A percentile compares a stretch with the other conserved stretches of the same genome.
These are phyloP conservation scores for Parazoanthus swiftii DNA, from an alignment of 92 coral and sea anemone genomes.

Conservation along the genomic window DNA sequence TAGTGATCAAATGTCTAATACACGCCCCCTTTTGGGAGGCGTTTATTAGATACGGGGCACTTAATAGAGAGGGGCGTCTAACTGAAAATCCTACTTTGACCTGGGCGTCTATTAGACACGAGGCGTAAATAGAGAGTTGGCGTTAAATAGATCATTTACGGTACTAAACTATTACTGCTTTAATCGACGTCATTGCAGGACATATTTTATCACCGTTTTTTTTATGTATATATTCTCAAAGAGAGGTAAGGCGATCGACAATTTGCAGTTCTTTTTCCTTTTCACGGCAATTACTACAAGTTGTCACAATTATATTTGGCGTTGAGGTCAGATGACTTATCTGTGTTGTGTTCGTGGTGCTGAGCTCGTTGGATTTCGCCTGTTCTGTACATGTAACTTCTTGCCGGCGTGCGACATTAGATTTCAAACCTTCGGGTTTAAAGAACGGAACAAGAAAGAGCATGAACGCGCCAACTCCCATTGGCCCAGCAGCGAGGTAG, in stretches of 20 bases:
- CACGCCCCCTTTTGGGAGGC: too few relatives aligned
- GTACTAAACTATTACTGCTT: too few relatives aligned
- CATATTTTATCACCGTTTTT: too few relatives aligned
- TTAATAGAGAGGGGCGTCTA: too few relatives aligned
- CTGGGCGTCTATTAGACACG: too few relatives aligned
- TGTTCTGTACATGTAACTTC: slow-evolving; percentile 17
- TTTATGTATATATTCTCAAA: neutral
- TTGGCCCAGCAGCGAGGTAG: slow-evolving; percentile 83
- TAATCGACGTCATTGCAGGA: too few relatives aligned
- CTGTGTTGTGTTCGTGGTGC: slow-evolving; percentile 41
- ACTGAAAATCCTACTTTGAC: too few relatives aligned
- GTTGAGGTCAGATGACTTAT: slow-evolving; percentile 29
- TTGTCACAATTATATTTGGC: slow-evolving; percentile 7
- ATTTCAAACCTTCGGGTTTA: slow-evolving; percentile 24
- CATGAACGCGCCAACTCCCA: slow-evolving; percentile 71
- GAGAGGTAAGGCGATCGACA: slow-evolving; percentile 32
- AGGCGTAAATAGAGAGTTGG: too few relatives aligned
- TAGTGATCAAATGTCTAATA: too few relatives aligned
- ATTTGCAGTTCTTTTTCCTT: slow-evolving; percentile 3
- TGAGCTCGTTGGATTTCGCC: slow-evolving; percentile 28
- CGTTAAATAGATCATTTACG: too few relatives aligned
- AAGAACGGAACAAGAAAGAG: slow-evolving; percentile 57
- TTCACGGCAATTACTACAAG: slow-evolving; percentile 22
- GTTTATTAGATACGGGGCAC: too few relatives aligned
- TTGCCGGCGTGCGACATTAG: slow-evolving; percentile 7